phyloP scores from a whole-genome alignment of 2,113 vertebrate genomes.

The Crotalus tigris region DNA sequence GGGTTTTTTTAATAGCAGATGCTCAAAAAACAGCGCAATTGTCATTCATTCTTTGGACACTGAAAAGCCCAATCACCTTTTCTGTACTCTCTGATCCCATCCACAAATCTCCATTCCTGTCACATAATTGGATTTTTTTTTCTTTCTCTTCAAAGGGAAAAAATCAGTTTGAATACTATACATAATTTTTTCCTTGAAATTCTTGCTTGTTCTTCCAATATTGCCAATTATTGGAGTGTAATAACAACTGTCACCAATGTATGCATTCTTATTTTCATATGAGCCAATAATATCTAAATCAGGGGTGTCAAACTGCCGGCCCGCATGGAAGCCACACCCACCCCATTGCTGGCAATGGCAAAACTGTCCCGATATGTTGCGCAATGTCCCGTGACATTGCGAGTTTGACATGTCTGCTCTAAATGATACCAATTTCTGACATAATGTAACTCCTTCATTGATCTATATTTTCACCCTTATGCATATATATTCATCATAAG shows the following conservation, averaged over 20 bases:
- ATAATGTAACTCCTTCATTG: background rate
- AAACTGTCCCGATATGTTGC: too few relatives aligned
- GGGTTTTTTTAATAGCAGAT: background rate
- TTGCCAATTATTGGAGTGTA: background rate
- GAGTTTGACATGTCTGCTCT: background rate
- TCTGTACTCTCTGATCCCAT: background rate
- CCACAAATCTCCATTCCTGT: background rate
- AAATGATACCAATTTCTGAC: background rate
- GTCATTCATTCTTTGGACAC: background rate
- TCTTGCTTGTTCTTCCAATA: background rate
- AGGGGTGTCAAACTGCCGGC: too few relatives aligned
- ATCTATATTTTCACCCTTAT: background rate
- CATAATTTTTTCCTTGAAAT: background rate
- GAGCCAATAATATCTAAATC: background rate
- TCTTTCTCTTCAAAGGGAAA: background rate
- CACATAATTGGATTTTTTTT: background rate
- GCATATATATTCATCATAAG: background rate
- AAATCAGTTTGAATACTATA: background rate
- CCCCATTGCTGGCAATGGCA: too few relatives aligned
- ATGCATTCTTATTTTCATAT: background rate
- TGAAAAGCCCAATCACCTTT: background rate
- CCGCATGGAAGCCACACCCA: too few relatives aligned
- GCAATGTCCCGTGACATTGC: too few relatives aligned
- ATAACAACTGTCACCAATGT: background rate
- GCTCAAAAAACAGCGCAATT: background rate